Percentiles rank a stretch among this genome's conserved stretches.
phyloP scores from a whole-genome alignment of 2,113 vertebrate species.

The Ivindomyrus marchei region DNA sequence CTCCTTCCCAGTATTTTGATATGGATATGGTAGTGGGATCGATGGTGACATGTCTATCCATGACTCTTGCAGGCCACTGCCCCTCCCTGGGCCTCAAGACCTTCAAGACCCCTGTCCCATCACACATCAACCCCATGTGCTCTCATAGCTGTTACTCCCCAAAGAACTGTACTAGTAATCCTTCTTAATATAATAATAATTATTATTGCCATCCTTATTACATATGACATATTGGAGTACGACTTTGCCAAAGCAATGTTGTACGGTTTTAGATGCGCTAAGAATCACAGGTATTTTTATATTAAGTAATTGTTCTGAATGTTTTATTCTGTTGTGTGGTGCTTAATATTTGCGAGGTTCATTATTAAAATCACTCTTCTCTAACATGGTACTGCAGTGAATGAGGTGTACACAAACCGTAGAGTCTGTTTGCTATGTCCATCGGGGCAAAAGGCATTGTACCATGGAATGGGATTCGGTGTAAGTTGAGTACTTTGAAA shows the following conservation, averaged over 20 bases:
- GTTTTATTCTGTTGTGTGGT: conserved; percentile 42
- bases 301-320: conserved; percentile 57
- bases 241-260: conserved; percentile 57
- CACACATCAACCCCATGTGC: conserved; percentile 54
- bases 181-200: conserved; percentile 59
- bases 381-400: neutral
- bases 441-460: neutral
- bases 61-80: conserved; percentile 49
- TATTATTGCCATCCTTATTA: conserved; percentile 38
- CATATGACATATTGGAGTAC: conserved; percentile 52
- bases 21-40: conserved; percentile 15
- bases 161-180: conserved; percentile 47
- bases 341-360: conserved; percentile 38
- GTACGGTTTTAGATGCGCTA: conserved; percentile 70
- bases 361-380: conserved; percentile 3
- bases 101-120: conserved; percentile 63
- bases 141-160: conserved; percentile 61
- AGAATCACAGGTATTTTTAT: conserved; percentile 69
- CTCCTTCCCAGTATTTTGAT: neutral
- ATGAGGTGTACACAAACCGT: neutral
- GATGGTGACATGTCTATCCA: conserved; percentile 35
- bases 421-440: neutral
- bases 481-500: neutral
- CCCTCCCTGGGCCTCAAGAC: conserved; percentile 54
- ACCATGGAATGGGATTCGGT: neutral